phyloP scores from a whole-genome alignment of 2,888 invertebrate species.

The Chrysolina haemoptera region DNA sequence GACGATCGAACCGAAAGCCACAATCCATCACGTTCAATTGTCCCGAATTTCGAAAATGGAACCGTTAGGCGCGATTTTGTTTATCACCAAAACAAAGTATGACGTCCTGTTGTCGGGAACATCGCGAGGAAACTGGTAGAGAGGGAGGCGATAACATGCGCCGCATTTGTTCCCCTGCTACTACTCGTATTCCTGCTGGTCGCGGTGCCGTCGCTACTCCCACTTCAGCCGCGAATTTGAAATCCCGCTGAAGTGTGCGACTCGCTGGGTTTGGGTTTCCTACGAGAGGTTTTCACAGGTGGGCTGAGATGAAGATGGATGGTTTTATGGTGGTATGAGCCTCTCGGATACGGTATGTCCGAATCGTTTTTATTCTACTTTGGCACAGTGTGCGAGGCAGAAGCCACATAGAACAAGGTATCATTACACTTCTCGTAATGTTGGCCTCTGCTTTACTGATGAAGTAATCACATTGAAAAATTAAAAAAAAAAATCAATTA shows the following conservation, averaged over 20 bases:
- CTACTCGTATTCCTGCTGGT: constrained; percentile 65
- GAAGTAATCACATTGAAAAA: too few relatives aligned
- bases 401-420: too few relatives aligned
- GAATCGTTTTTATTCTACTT: too few relatives aligned
- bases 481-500: too few relatives aligned
- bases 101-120: constrained; percentile 64
- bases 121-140: constrained; percentile 67
- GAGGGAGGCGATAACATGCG: constrained; percentile 55
- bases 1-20: not conserved
- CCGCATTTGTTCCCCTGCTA: constrained; percentile 46
- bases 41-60: not conserved
- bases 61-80: constrained; percentile 18
- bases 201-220: constrained; percentile 61
- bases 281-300: constrained; percentile 25
- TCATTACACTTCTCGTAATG: too few relatives aligned
- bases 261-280: constrained; percentile 51
- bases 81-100: constrained; percentile 41
- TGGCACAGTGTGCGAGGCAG: too few relatives aligned
- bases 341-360: too few relatives aligned
- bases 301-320: not conserved
- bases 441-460: too few relatives aligned
- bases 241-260: constrained; percentile 60
- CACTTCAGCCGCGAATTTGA: constrained; percentile 64
- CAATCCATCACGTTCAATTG: not conserved
- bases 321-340: too few relatives aligned